Base-by-base conservation (phyloP, 2,888 invertebrate genomes). In the Pachliopta kotzebuea region DNA sequence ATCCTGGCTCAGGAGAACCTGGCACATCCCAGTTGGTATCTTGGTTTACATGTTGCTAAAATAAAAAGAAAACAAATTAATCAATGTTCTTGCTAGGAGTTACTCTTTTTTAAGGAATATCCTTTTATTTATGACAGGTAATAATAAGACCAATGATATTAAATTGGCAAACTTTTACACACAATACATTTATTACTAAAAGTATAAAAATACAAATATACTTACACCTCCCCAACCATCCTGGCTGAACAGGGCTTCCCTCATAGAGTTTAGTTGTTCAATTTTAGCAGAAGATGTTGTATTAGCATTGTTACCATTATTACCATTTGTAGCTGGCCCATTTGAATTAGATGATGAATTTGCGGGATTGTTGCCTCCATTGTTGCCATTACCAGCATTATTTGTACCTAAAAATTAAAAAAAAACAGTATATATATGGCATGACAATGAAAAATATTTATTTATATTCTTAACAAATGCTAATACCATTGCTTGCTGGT, bases 21-120 rank as follows among this genome's bases (percentile, higher is more conserved):
- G 98, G 97, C 57, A 98, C 96, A 81, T 98, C 98, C 98, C 98
- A 98, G 76, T 96, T 95, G 50, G 97, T 96, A 77, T 98, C 98
- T 93, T 98, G 98, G 84, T 98, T 98, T 29, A 98, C 97, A 79
- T 97, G 96, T 94, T 97, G 96, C 94, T 95, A 83, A 56, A 85
- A 83, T 72, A 68, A 69, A 68, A 74, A 73, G n/a, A 74, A 66
- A 50, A 4, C 7, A 14, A 0, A 3, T 37, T 37, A 37, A 37
- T 37, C 4, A 37, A 45, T n/a, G 8, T n/a, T n/a, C n/a, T n/a
- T 18, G 6, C 1, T 2, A 18, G 6, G 6, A 42, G 17, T 18
- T 42, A 4, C 2, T 17, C n/a, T n/a, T n/a, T 14, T 42, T 42
- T 42, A 42, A 42, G 18, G 18, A 37, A 37, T 37, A 11, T 26